Evolutionary conservation across 92 coral and sea anemone genomes (phyloP).

Genomic region (Porites divaricata): DNA sequence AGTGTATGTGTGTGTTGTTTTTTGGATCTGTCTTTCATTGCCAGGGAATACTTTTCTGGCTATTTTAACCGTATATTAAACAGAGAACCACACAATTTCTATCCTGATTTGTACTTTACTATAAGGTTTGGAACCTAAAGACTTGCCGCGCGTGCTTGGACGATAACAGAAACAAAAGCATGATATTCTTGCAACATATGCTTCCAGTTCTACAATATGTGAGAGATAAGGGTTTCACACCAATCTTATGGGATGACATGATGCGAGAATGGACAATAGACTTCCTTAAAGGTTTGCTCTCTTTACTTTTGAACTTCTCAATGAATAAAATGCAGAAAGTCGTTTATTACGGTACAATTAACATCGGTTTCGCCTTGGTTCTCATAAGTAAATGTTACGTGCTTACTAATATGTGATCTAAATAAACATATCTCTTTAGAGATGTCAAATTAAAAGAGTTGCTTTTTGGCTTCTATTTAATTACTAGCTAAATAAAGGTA

Average conservation of each 20-base stretch:
- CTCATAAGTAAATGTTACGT: too few species aligned
- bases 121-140: conserved; percentile 86
- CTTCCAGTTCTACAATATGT: conserved; percentile 78
- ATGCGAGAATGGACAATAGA: conserved; percentile 68
- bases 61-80: too few species aligned
- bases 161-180: conserved; percentile 65
- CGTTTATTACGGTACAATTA: neutral
- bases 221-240: conserved; percentile 55
- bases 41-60: too few species aligned
- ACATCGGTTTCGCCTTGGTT: too few species aligned
- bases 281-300: conserved; percentile 61
- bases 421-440: too few species aligned
- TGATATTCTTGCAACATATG: conserved; percentile 83
- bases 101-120: neutral
- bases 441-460: too few species aligned
- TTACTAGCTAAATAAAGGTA: too few species aligned
- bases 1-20: too few species aligned
- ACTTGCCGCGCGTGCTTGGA: conserved; percentile 71
- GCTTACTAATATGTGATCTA: too few species aligned
- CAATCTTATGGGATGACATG: conserved; percentile 95
- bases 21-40: neutral
- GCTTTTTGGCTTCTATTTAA: too few species aligned
- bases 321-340: neutral
- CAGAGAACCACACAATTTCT: neutral
- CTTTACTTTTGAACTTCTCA: neutral